These are phyloP conservation scores for Martes martes DNA, from an alignment of 2,113 vertebrate genomes.

Conservation along the genomic window DNA sequence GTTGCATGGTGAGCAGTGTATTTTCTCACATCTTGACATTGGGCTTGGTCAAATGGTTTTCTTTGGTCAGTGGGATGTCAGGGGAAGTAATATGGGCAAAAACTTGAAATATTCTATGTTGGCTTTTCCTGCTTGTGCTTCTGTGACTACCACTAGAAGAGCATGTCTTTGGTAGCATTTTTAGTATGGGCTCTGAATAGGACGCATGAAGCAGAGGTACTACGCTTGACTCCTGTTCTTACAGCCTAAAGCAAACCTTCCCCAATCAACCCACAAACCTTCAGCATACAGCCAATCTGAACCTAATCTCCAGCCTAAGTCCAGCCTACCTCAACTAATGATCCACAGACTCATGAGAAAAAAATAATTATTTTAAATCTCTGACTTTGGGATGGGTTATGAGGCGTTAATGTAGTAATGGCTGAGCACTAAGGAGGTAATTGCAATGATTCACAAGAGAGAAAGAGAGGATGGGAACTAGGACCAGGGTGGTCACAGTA, in stretches of 20 bases:
- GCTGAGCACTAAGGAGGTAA: not conserved
- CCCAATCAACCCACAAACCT: not conserved
- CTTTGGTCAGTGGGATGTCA: not conserved
- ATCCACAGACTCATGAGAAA: not conserved
- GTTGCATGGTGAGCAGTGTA: not conserved
- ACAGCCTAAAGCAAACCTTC: not conserved
- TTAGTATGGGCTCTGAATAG: not conserved
- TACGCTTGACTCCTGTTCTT: not conserved
- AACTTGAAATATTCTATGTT: not conserved
- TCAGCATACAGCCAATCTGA: not conserved
- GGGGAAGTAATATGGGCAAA: not conserved
- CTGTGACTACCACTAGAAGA: not conserved
- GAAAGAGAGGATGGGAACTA: not conserved
- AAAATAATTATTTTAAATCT: not conserved
- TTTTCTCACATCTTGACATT: not conserved
- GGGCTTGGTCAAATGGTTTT: not conserved
- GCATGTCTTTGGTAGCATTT: not conserved
- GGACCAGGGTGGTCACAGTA: not conserved
- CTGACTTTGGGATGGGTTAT: not conserved
- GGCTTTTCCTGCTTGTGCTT: constrained; percentile 7
- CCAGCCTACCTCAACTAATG: not conserved
- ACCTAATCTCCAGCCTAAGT: not conserved
- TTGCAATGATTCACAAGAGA: not conserved
- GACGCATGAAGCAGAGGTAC: not conserved
- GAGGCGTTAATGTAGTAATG: not conserved